A percentile compares a stretch with the other conserved stretches of the same genome.
Conservation (phyloP, 2,888 invertebrate species). For the Cloeon dipterum region DNA sequence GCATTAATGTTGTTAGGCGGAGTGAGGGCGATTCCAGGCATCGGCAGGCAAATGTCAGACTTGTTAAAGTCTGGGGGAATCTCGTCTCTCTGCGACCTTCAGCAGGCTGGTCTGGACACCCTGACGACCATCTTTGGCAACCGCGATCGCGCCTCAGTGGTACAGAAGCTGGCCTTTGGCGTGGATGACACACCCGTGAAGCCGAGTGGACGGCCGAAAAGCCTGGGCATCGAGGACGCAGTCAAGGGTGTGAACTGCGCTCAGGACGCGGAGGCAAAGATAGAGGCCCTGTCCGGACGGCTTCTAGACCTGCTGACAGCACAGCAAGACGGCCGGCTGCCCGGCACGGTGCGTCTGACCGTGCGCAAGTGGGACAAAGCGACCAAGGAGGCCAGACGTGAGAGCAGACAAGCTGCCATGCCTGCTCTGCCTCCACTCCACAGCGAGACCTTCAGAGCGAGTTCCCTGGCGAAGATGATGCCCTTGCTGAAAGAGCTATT, state of each 20-base stretch:
- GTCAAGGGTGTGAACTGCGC: constrained; percentile 48
- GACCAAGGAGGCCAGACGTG: constrained; percentile 42
- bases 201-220: constrained; percentile 50
- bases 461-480: constrained; percentile 19
- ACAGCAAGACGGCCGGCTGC: constrained; percentile 50
- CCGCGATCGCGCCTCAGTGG: constrained; percentile 35
- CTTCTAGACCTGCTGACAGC: constrained; percentile 39
- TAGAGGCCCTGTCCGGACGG: constrained; percentile 40
- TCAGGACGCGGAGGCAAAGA: constrained; percentile 48
- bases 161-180: constrained; percentile 49
- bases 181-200: constrained; percentile 49
- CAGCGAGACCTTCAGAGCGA: constrained; percentile 19
- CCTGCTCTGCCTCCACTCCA: constrained; percentile 29
- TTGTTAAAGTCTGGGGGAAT: constrained; percentile 37
- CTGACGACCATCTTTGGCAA: constrained; percentile 25
- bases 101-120: constrained; percentile 9
- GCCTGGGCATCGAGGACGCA: constrained; percentile 58
- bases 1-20: too few relatives aligned
- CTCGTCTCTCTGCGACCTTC: constrained; percentile 36
- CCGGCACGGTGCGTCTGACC: constrained; percentile 48
- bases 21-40: constrained; percentile 44
- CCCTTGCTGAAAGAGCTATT: constrained; percentile 9
- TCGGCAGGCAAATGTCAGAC: constrained; percentile 46
- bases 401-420: constrained; percentile 53
- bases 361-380: constrained; percentile 45